Percentiles rank a stretch among this genome's conserved stretches.
phyloP scores from a whole-genome alignment of 2,888 invertebrate species.

The Ormyrus thymus region DNA sequence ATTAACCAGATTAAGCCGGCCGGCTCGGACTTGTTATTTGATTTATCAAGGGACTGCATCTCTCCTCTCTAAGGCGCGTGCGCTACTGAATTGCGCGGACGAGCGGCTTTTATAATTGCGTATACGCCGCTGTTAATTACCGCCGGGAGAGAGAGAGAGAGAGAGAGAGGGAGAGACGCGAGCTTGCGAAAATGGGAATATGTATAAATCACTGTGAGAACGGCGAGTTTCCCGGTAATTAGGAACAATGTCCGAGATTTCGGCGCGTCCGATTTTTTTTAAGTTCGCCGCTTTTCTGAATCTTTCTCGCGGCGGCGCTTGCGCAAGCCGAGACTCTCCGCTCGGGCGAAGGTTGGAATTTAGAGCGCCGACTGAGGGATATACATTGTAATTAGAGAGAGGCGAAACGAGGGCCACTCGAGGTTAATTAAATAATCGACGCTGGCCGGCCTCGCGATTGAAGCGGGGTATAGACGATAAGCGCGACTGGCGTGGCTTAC shows the following conservation, averaged over 20 bases:
- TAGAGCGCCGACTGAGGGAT: not conserved
- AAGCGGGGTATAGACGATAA: too few species aligned
- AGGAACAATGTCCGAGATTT: constrained; percentile 38
- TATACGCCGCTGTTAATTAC: too few species aligned
- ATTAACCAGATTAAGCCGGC: constrained; percentile 71
- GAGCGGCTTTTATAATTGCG: constrained; percentile 11
- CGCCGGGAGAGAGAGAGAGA: too few species aligned
- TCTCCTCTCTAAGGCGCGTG: constrained; percentile 50
- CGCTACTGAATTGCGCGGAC: constrained; percentile 12
- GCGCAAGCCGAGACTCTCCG: not conserved
- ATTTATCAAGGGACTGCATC: constrained; percentile 72
- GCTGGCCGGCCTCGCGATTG: too few species aligned
- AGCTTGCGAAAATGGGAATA: constrained; percentile 46
- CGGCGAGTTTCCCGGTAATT: constrained; percentile 38
- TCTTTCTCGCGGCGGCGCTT: not conserved
- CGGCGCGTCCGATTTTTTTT: not conserved
- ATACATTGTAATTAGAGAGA: constrained; percentile 41
- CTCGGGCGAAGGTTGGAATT: not conserved
- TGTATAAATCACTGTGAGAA: constrained; percentile 44
- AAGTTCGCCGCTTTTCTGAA: constrained; percentile 1
- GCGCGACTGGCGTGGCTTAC: too few species aligned
- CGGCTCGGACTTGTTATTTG: constrained; percentile 69
- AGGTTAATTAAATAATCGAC: constrained; percentile 31
- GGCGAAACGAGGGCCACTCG: not conserved
- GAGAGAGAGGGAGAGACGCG: not conserved